Conservation (phyloP, 1,140 invertebrate species). For the Temnothorax curvispinosus region DNA sequence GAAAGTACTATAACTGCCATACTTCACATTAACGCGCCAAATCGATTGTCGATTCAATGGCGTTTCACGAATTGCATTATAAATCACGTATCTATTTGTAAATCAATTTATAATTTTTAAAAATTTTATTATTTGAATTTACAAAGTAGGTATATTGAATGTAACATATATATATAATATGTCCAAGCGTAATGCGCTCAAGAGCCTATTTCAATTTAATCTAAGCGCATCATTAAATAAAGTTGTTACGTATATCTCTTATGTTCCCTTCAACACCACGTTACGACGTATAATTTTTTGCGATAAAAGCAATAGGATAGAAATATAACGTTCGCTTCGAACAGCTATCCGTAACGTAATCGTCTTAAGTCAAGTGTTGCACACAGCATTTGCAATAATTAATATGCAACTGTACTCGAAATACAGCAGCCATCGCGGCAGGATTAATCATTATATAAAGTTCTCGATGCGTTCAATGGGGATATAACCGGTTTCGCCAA, state of each 20-base stretch:
- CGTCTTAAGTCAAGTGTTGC: constrained; percentile 9
- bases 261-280: background rate
- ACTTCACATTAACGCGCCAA: background rate
- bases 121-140: background rate
- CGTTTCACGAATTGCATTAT: background rate
- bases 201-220: background rate
- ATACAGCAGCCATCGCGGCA: constrained; percentile 4
- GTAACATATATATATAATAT: background rate
- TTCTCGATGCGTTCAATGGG: constrained; percentile 46
- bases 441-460: constrained; percentile 57
- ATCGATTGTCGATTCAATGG: background rate
- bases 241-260: background rate
- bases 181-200: background rate
- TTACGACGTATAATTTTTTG: background rate
- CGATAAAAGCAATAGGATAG: background rate
- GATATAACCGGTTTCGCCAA: constrained; percentile 53
- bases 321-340: background rate
- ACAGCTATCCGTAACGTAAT: background rate
- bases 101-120: constrained; percentile 4
- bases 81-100: background rate
- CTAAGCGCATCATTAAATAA: background rate
- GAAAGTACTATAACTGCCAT: background rate
- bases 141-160: background rate
- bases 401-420: constrained; percentile 49
- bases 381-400: constrained; percentile 46